These are phyloP conservation scores for Ophonus ardosiacus DNA, from an alignment of 2,888 invertebrate genomes.

Conservation along the genomic window DNA sequence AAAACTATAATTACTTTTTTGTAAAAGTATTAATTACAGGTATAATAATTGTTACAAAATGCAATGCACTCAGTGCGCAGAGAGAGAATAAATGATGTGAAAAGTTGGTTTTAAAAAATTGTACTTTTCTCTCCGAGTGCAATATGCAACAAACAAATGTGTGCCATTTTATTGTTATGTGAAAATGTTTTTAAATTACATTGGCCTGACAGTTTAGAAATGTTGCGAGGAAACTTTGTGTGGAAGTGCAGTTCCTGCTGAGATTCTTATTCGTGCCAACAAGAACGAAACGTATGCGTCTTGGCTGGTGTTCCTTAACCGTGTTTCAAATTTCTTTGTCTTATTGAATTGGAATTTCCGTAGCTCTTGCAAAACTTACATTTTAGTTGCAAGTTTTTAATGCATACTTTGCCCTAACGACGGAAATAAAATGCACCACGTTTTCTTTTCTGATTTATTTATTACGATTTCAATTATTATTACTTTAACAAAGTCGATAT, in stretches of 20 bases:
- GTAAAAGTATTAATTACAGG: too few species aligned
- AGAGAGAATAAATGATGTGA: too few species aligned
- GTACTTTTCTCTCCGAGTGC: background rate
- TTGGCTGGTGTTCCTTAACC: slow-evolving; percentile 23
- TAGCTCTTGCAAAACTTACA: background rate
- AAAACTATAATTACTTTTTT: too few species aligned
- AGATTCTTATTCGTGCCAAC: slow-evolving; percentile 1
- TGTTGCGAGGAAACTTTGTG: slow-evolving; percentile 15
- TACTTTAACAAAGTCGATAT: too few species aligned
- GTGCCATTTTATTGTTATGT: slow-evolving; percentile 10
- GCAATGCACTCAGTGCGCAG: too few species aligned
- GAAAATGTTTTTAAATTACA: slow-evolving; percentile 31
- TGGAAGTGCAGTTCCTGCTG: slow-evolving; percentile 11
- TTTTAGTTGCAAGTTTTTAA: background rate
- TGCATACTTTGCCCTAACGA: background rate
- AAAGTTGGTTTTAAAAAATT: background rate
- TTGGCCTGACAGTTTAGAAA: slow-evolving; percentile 10
- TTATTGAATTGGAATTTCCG: slow-evolving; percentile 10
- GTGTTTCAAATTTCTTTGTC: slow-evolving; percentile 19
- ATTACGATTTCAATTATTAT: too few species aligned
- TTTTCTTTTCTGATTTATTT: background rate
- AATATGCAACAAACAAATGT: slow-evolving; percentile 1
- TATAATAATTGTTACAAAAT: too few species aligned
- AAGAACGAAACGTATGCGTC: background rate
- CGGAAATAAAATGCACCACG: background rate